phyloP scores from a whole-genome alignment of 2,888 invertebrate species.

The Pandemis corylana region DNA sequence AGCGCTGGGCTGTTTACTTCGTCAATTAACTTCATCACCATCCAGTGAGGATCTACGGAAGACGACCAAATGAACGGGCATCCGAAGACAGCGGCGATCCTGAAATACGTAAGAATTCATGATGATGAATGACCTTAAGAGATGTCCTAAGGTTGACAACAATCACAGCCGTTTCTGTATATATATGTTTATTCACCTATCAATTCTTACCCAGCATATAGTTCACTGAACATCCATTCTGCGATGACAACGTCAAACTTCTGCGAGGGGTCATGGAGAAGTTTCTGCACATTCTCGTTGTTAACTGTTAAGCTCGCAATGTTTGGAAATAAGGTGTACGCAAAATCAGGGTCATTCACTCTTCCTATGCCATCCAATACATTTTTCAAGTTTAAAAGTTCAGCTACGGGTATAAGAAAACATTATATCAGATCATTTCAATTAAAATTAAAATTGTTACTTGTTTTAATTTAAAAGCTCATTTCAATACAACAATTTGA shows the following conservation, averaged over 20 bases:
- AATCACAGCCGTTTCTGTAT: too few species aligned
- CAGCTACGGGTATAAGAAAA: neutral
- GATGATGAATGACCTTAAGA: too few species aligned
- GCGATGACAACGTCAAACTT: slow-evolving; percentile 48
- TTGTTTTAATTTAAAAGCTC: too few species aligned
- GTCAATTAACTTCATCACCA: slow-evolving; percentile 51
- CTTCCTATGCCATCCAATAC: slow-evolving; percentile 4
- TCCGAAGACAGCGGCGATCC: slow-evolving; percentile 55
- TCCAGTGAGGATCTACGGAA: slow-evolving; percentile 55
- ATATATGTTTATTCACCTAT: too few species aligned
- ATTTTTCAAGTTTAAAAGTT: neutral
- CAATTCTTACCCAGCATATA: slow-evolving; percentile 41
- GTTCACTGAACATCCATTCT: slow-evolving; percentile 49
- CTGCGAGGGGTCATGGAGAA: slow-evolving; percentile 45
- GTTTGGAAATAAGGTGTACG: neutral
- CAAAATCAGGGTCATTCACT: neutral
- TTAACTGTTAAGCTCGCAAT: slow-evolving; percentile 3
- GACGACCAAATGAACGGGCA: slow-evolving; percentile 64
- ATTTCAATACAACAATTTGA: too few species aligned
- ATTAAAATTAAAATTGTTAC: neutral
- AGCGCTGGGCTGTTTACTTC: slow-evolving; percentile 56
- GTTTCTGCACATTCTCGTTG: slow-evolving; percentile 43
- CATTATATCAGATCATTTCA: neutral
- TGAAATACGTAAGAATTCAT: slow-evolving; percentile 44
- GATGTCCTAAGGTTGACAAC: too few species aligned